phyloP scores from a whole-genome alignment of 2,113 vertebrate species.

The Aviceda subcristata region DNA sequence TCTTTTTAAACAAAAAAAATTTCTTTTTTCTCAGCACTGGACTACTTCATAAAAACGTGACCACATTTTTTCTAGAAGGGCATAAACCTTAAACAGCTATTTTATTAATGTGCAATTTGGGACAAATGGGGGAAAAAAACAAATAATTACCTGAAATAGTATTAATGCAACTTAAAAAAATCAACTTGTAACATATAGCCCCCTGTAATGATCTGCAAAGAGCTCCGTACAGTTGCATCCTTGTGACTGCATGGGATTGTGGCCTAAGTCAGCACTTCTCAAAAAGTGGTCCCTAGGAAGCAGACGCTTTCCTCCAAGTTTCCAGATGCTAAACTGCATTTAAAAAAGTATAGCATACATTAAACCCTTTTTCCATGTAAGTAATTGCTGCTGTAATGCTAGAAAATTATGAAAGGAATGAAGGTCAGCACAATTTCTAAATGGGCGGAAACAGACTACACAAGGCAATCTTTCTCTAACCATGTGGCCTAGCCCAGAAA shows the following conservation, averaged over 20 bases:
- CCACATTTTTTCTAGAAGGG: background rate
- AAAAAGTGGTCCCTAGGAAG: background rate
- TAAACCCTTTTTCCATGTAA: background rate
- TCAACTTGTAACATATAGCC: background rate
- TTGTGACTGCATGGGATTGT: background rate
- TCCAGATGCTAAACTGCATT: background rate
- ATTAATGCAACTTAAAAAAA: background rate
- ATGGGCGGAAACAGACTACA: background rate
- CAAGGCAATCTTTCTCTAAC: background rate
- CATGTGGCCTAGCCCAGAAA: background rate
- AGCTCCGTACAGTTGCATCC: background rate
- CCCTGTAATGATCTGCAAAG: background rate
- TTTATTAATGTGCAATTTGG: background rate
- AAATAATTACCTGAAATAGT: background rate
- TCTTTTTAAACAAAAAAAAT: background rate
- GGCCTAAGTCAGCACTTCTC: background rate
- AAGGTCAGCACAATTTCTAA: background rate
- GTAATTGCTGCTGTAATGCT: background rate
- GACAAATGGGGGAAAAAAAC: fast-evolving
- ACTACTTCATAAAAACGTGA: background rate
- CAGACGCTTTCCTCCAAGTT: background rate
- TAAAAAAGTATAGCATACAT: background rate
- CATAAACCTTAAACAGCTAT: background rate
- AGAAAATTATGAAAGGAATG: background rate
- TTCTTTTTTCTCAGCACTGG: background rate